phyloP scores from a whole-genome alignment of 2,888 invertebrate species.

The Volucella zonaria region DNA sequence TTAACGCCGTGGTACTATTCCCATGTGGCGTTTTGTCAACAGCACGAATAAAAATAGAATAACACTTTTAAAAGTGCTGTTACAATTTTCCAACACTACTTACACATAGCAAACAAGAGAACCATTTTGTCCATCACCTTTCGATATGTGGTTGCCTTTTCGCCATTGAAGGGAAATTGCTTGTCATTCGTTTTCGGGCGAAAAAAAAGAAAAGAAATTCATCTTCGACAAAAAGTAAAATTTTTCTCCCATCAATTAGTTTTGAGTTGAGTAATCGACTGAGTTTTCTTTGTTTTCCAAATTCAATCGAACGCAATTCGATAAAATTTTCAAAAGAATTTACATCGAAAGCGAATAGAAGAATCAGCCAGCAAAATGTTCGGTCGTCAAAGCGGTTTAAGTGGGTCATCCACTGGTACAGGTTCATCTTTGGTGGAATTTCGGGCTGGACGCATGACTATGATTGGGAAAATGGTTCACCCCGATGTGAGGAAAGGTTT shows the following conservation, averaged over 20 bases:
- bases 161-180: conserved; percentile 57
- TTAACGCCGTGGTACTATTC: no score
- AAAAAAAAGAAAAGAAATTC: conserved; percentile 36
- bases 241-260: conserved; percentile 24
- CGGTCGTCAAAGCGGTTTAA: conserved; percentile 85
- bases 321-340: neutral
- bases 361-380: conserved; percentile 78
- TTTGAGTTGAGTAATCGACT: conserved; percentile 19
- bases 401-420: conserved; percentile 91
- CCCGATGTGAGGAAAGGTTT: conserved; percentile 97
- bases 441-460: conserved; percentile 97
- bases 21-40: no score
- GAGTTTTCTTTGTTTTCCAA: conserved; percentile 13
- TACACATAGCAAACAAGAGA: neutral
- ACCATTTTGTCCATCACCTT: conserved; percentile 42
- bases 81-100: neutral
- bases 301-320: conserved; percentile 5
- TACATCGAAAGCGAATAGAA: neutral
- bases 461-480: conserved; percentile 94
- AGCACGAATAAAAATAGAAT: neutral
- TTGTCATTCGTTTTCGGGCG: conserved; percentile 62
- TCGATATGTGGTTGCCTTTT: conserved; percentile 52
- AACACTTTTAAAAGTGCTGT: conserved; percentile 8
- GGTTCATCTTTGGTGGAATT: conserved; percentile 97
- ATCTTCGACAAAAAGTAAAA: conserved; percentile 28